These are phyloP conservation scores for Epinotia ramella DNA, from an alignment of 2,888 invertebrate species.

Conservation along the genomic window DNA sequence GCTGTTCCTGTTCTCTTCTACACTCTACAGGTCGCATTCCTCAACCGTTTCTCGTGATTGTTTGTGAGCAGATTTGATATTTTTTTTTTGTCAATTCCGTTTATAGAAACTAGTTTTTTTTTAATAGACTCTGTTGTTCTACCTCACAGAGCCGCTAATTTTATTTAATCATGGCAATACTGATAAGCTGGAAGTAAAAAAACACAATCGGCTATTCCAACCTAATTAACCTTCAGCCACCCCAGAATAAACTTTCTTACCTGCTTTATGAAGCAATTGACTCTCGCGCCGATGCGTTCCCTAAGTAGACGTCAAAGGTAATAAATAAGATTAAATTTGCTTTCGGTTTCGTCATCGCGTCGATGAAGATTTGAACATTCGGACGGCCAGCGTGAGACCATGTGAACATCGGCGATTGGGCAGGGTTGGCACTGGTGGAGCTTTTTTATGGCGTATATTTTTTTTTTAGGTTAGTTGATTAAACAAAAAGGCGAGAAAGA, in stretches of 20 bases:
- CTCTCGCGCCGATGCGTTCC: background rate
- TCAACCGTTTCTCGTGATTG: too few species aligned
- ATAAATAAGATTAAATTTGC: conserved; percentile 46
- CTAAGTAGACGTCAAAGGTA: conserved; percentile 16
- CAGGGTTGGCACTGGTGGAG: conserved; percentile 16
- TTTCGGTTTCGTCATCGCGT: conserved; percentile 55
- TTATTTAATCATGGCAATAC: too few species aligned
- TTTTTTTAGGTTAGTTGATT: background rate
- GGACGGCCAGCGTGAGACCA: conserved; percentile 65
- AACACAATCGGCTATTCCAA: background rate
- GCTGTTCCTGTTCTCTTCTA: too few species aligned
- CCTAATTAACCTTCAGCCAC: background rate
- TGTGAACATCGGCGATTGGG: conserved; percentile 45
- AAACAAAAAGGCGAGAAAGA: too few species aligned
- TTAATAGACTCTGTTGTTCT: too few species aligned
- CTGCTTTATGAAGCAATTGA: conserved; percentile 12
- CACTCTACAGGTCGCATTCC: too few species aligned
- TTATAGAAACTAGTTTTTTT: too few species aligned
- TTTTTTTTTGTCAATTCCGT: too few species aligned
- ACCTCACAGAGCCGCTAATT: too few species aligned
- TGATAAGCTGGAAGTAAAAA: background rate
- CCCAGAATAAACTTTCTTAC: background rate
- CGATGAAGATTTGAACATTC: conserved; percentile 49
- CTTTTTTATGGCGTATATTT: background rate
- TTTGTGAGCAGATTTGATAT: too few species aligned